Percentiles rank a stretch among this genome's conserved stretches.
These are phyloP conservation scores for Leguminivora glycinivorella DNA, from an alignment of 1,140 invertebrate genomes.

Conservation along the genomic window DNA sequence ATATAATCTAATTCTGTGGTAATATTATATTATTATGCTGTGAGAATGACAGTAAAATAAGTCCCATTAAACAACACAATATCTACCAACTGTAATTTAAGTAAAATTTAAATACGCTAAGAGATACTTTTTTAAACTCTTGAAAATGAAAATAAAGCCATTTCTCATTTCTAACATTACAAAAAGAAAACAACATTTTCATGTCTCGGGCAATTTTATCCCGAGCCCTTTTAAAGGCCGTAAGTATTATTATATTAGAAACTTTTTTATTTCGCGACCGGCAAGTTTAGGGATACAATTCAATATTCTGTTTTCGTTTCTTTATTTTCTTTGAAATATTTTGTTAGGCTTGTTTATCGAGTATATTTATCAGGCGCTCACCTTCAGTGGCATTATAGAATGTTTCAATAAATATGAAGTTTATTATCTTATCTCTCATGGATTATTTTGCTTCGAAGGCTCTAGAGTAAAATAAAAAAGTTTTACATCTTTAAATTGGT, in stretches of 20 bases:
- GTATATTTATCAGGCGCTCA: not conserved
- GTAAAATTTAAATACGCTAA: too few relatives aligned
- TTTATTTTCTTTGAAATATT: not conserved
- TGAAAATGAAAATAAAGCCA: not conserved
- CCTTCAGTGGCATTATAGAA: not conserved
- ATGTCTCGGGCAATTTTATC: not conserved
- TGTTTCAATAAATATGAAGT: too few relatives aligned
- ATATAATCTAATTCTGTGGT: too few relatives aligned
- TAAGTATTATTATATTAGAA: slow-evolving; percentile 4
- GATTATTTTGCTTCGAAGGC: too few relatives aligned
- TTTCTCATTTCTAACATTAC: not conserved
- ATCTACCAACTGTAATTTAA: too few relatives aligned
- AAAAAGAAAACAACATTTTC: not conserved
- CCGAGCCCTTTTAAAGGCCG: not conserved
- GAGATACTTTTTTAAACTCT: not conserved
- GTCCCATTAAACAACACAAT: too few relatives aligned
- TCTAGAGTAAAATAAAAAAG: too few relatives aligned
- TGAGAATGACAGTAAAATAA: too few relatives aligned
- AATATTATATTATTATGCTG: too few relatives aligned
- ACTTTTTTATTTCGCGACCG: not conserved
- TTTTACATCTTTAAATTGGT: too few relatives aligned
- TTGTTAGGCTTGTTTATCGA: not conserved
- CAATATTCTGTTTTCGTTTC: not conserved
- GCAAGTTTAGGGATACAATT: not conserved
- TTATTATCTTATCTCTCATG: too few relatives aligned